A percentile compares a stretch with the other conserved stretches of the same genome.
Evolutionary conservation across 2,888 invertebrate genomes (phyloP).

Genomic region (Elegia similella): DNA sequence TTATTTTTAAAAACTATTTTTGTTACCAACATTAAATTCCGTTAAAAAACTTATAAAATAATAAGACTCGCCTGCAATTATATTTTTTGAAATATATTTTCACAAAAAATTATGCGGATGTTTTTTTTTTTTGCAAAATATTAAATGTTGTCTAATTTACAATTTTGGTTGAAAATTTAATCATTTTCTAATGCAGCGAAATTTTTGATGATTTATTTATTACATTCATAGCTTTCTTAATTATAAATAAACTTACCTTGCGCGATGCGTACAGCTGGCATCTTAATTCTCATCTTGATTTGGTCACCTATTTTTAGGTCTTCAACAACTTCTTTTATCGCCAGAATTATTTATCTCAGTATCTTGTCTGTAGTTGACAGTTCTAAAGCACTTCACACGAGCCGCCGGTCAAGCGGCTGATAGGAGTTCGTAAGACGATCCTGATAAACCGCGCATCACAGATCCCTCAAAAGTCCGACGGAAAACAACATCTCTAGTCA

Average conservation of each 20-base stretch:
- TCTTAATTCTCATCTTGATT: constrained; percentile 97
- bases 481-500: constrained; percentile 56
- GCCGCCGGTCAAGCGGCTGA: constrained; percentile 76
- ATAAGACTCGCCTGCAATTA: no score
- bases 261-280: constrained; percentile 98
- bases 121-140: no score
- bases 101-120: no score
- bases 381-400: constrained; percentile 72
- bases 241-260: constrained; percentile 87
- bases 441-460: constrained; percentile 68
- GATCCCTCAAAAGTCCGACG: constrained; percentile 67
- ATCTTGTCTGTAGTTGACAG: constrained; percentile 60
- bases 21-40: no score
- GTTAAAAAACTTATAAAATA: no score
- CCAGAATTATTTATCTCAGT: constrained; percentile 66
- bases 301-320: constrained; percentile 80
- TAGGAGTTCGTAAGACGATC: constrained; percentile 63
- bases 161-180: no score
- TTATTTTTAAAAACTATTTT: no score
- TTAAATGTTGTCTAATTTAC: no score
- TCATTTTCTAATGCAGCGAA: no score
- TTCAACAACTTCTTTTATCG: constrained; percentile 70
- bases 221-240: no score
- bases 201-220: no score
- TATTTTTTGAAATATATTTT: no score